phyloP scores from a whole-genome alignment of 1,140 invertebrate genomes.

The Aphelinus certus region DNA sequence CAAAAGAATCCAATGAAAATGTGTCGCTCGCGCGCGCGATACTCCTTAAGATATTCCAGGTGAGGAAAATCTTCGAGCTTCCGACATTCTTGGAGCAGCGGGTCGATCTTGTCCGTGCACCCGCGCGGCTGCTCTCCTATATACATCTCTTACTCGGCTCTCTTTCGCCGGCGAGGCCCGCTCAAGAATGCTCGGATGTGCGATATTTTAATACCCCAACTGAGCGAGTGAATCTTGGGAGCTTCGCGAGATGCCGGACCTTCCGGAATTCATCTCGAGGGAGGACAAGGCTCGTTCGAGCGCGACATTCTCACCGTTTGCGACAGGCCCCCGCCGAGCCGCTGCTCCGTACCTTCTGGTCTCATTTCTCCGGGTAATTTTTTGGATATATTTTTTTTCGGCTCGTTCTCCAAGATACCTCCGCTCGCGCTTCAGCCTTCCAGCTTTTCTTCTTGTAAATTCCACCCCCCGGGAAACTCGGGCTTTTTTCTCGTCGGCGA shows the following conservation, averaged over 20 bases:
- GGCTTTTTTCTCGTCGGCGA: too few relatives aligned
- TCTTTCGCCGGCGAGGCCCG: too few relatives aligned
- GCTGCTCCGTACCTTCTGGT: not conserved
- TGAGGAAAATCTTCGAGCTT: constrained; percentile 44
- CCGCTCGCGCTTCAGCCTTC: too few relatives aligned
- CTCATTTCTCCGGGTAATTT: not conserved
- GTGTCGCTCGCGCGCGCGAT: constrained; percentile 45
- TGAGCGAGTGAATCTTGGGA: constrained; percentile 30
- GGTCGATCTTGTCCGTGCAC: too few relatives aligned
- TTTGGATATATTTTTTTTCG: too few relatives aligned
- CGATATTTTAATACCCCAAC: constrained; percentile 39
- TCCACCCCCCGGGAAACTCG: too few relatives aligned
- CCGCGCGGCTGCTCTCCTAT: not conserved
- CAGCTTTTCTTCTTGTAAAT: too few relatives aligned
- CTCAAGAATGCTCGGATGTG: constrained; percentile 25
- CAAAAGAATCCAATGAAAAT: constrained; percentile 61
- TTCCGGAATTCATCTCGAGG: constrained; percentile 14
- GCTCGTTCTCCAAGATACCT: too few relatives aligned
- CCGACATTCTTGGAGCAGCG: constrained; percentile 11
- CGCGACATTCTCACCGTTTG: constrained; percentile 6
- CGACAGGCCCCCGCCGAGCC: too few relatives aligned
- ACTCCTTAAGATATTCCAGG: constrained; percentile 55
- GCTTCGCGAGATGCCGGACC: not conserved
- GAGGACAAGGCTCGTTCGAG: not conserved
- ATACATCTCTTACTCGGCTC: not conserved